Evolutionary conservation across 2,888 invertebrate genomes (phyloP), one percentile per base, ranked within the genome.

Genomic region (Yponomeuta plumbellus): DNA sequence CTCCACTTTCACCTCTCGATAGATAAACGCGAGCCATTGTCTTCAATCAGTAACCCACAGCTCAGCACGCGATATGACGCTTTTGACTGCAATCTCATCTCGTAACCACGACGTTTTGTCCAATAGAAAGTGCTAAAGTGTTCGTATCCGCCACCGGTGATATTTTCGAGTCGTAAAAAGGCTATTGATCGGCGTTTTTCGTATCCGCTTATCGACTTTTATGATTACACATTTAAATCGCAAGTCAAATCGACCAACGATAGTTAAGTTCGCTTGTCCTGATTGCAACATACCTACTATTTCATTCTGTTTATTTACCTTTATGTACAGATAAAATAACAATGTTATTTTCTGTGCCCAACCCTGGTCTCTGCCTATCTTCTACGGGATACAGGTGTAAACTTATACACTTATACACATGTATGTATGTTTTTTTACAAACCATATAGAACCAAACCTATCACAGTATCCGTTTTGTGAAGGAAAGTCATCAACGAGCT

Each of bases 1-100:
- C 61, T 62, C 62, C n/a, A 62, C 62, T 62, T 62, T 62, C 62
- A 62, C 62, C 21, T 22, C 23, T 23, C 23, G 22, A 59, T 59
- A 59, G 23, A 21, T 59, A 23, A 59, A 22, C 59, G 59, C 23
- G 23, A 59, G 59, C 23, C 59, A 59, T 59, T 59, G 59, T 59
- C 23, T 59, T 21, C 22, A 59, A 59, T 22, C 11, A 22, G 13
- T 59, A 59, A 21, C 21, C 22, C 23, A 21, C 22, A 23, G 21
- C 59, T 59, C 59, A 59, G 21, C 62, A 62, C 62, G 62, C 62
- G 20, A 62, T 62, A 62, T 17, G 39, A 26, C 10, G 26, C 34
- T 62, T 34, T n/a, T 20, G 39, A 8, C 39, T 26, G 34, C 23
- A 22, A 59, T 59, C 22, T 21, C 21, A 59, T 59, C 59, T 59